Evolutionary conservation across 30 jellyfish, hydroid and myxozoan species (phyloP), one percentile per base, ranked within the genome.

Genomic region (Rhopilema esculentum): DNA sequence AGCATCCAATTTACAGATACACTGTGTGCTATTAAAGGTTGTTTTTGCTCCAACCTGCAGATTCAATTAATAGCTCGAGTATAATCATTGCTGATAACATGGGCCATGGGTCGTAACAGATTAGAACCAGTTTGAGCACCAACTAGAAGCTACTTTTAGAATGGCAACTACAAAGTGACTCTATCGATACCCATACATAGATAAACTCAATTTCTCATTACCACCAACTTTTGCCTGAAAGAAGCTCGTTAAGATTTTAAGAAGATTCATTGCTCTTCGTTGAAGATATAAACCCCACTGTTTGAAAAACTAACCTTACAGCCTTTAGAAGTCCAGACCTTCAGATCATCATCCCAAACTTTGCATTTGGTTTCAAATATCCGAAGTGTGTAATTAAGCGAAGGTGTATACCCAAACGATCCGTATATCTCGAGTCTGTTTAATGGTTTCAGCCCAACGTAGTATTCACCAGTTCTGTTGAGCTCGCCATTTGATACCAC

Each of bases 11-110:
- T 80, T 88, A 72, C 98, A 94, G 24, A 84, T 53, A 80, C 98
- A 94, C 49, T 94, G 98, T 28, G 98, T 94, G 62, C 90, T 94
- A 79, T 78, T 85, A 86, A 71, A 94, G 8, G 98, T 89, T 52
- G 98, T 94, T 49, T 94, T 94, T 74, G 91, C 89, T 0, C 98
- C 98, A 91, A 94, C 97, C 98, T 94, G 80, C 27, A 57, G 40
- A n/a, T 50, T 8, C 31, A 71, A 6, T 28, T 28, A 50, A 69
- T 25, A 69, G 61, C 15, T 69, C 8, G 29, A 16, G 1, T 20
- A 8, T 63, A 6, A 4, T 27, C 9, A 17, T 4, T 30, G 25
- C 21, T 12, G 30, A 29, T 80, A 52, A 79, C n/a, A 22, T 23
- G 73, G 4, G n/a, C 9, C 21, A 63, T 63, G 73, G n/a, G 25